Percentiles rank a stretch among this genome's conserved stretches.
Conservation (phyloP, 2,797 vertebrate species). For the Todus mexicanus region DNA sequence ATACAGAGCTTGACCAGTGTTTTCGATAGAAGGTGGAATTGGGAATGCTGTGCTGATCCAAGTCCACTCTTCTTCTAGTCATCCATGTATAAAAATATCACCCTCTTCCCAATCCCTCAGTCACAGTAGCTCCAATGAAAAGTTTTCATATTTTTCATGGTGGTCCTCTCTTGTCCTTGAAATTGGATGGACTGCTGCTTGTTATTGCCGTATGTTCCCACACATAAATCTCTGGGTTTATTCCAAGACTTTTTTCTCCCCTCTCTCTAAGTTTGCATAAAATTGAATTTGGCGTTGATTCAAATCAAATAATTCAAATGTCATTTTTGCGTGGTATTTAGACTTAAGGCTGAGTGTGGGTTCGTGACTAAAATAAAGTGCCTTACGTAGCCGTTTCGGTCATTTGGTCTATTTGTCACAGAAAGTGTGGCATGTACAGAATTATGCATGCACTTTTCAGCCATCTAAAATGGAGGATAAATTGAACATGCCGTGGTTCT, state of each 20-base stretch:
- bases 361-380: conserved; percentile 56
- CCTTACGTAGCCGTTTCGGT: conserved; percentile 63
- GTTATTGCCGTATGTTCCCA: conserved; percentile 35
- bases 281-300: conserved; percentile 56
- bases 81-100: background rate
- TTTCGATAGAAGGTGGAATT: background rate
- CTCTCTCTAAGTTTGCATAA: conserved; percentile 7
- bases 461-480: conserved; percentile 40
- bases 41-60: background rate
- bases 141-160: background rate
- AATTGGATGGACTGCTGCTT: background rate
- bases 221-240: conserved; percentile 27
- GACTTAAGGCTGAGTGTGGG: conserved; percentile 48
- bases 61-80: background rate
- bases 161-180: background rate
- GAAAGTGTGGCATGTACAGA: conserved; percentile 27
- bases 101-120: background rate
- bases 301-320: conserved; percentile 64
- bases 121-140: background rate
- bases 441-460: conserved; percentile 63
- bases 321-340: conserved; percentile 58
- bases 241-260: background rate
- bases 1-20: background rate
- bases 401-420: conserved; percentile 54
- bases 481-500: conserved; percentile 43